A percentile compares a stretch with the other conserved stretches of the same genome.
Conservation (phyloP, 1,140 invertebrate species). For the Chymomyza costata region DNA sequence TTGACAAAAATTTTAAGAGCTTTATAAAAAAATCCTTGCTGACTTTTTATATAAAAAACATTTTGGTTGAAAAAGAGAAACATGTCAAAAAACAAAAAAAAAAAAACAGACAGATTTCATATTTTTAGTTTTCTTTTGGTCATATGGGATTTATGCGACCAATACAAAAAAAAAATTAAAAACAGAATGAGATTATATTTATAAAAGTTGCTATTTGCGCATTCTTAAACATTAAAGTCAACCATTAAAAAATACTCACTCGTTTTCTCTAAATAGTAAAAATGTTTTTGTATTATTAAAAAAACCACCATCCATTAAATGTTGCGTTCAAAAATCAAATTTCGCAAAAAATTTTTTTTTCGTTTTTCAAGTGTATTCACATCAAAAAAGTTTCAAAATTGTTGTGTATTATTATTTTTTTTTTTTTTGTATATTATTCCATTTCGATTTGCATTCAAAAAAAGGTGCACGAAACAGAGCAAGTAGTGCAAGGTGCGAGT, state of each 20-base stretch:
- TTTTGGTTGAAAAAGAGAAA: slow-evolving; percentile 56
- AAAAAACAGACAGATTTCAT: slow-evolving; percentile 51
- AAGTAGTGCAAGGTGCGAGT: slow-evolving; percentile 72
- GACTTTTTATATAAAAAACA: slow-evolving; percentile 43
- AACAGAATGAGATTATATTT: slow-evolving; percentile 23
- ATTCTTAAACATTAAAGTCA: slow-evolving; percentile 69
- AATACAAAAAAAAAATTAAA: slow-evolving; percentile 24
- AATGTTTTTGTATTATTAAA: slow-evolving; percentile 46
- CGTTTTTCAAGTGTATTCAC: slow-evolving; percentile 56
- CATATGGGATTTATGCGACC: slow-evolving; percentile 25
- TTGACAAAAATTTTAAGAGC: slow-evolving; percentile 24
- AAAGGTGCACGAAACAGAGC: slow-evolving; percentile 71
- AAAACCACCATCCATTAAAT: slow-evolving; percentile 70
- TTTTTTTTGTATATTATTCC: slow-evolving; percentile 36
- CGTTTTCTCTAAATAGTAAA: slow-evolving; percentile 73
- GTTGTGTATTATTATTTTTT: slow-evolving; percentile 26
- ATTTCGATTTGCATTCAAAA: slow-evolving; percentile 72
- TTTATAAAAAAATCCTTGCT: slow-evolving; percentile 48
- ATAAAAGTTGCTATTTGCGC: slow-evolving; percentile 50
- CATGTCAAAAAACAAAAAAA: slow-evolving; percentile 54
- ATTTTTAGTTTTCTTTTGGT: slow-evolving; percentile 42
- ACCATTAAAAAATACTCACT: slow-evolving; percentile 72
- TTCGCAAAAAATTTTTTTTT: slow-evolving; percentile 59
- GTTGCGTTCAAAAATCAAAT: slow-evolving; percentile 74
- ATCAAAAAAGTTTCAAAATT: slow-evolving; percentile 68